These are phyloP conservation scores for Rhinichthys osculus DNA, from an alignment of 2,797 vertebrate genomes.

Conservation along the genomic window DNA sequence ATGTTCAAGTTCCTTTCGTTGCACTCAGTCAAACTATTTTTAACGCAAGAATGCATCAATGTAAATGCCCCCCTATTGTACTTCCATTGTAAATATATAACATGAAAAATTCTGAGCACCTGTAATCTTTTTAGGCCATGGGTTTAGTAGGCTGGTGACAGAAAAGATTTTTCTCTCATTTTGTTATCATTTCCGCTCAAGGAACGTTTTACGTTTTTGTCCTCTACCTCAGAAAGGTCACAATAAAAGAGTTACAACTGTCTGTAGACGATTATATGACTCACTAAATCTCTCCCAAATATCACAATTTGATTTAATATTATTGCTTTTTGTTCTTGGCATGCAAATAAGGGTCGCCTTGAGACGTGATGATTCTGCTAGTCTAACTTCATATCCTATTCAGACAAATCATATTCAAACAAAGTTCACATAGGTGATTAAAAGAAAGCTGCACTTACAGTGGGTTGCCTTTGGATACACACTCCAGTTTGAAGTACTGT, in stretches of 20 bases:
- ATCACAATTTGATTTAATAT: conserved; percentile 60
- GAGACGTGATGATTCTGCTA: conserved; percentile 41
- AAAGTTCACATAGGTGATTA: background rate
- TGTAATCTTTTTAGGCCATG: background rate
- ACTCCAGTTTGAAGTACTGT: conserved; percentile 95
- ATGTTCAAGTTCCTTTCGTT: background rate
- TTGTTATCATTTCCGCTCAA: conserved; percentile 48
- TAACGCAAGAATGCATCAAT: background rate
- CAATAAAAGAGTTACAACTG: conserved; percentile 47
- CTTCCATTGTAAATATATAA: background rate
- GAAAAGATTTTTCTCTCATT: conserved; percentile 24
- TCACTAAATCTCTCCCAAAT: conserved; percentile 58
- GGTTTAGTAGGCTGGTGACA: conserved; percentile 22
- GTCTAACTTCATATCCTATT: conserved; percentile 6
- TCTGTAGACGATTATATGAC: conserved; percentile 53
- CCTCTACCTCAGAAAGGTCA: conserved; percentile 59
- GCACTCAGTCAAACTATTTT: background rate
- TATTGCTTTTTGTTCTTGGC: conserved; percentile 44
- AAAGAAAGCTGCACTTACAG: conserved; percentile 83
- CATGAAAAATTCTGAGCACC: background rate
- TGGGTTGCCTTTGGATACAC: conserved; percentile 97
- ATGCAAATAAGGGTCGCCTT: conserved; percentile 41
- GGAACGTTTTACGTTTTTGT: conserved; percentile 53
- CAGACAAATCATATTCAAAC: conserved; percentile 20
- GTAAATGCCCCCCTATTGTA: background rate